phyloP scores from a whole-genome alignment of 2,888 invertebrate species.

The Bombyx huttoni region DNA sequence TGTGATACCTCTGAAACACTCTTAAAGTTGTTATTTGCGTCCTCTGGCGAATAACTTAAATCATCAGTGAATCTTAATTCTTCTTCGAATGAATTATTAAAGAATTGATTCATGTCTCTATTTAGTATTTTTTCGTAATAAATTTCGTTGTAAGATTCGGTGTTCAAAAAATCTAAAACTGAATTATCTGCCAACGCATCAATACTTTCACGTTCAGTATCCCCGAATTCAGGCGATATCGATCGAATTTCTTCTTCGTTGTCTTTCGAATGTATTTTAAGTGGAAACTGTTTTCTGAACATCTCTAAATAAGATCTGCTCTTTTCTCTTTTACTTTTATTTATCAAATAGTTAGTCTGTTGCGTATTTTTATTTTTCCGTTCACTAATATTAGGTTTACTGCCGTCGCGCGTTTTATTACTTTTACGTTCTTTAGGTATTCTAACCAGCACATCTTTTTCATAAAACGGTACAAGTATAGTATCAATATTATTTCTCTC shows the following conservation, averaged over 20 bases:
- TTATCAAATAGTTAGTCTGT: slow-evolving; percentile 38
- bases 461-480: slow-evolving; percentile 61
- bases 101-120: slow-evolving; percentile 27
- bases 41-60: slow-evolving; percentile 15
- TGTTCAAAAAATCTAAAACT: slow-evolving; percentile 40
- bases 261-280: slow-evolving; percentile 13
- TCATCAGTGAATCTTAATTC: slow-evolving; percentile 22
- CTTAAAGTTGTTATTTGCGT: slow-evolving; percentile 32
- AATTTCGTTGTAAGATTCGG: slow-evolving; percentile 58
- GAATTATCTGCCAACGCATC: slow-evolving; percentile 27
- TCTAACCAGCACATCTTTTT: slow-evolving; percentile 58
- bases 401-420: slow-evolving; percentile 3
- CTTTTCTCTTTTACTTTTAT: slow-evolving; percentile 30
- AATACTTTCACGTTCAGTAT: slow-evolving; percentile 55
- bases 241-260: slow-evolving; percentile 42
- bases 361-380: slow-evolving; percentile 19
- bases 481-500: slow-evolving; percentile 46
- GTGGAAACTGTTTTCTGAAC: slow-evolving; percentile 50
- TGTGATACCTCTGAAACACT: slow-evolving; percentile 54
- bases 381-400: slow-evolving; percentile 15
- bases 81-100: slow-evolving; percentile 38
- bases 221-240: slow-evolving; percentile 53
- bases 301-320: slow-evolving; percentile 45
- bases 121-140: slow-evolving; percentile 50
- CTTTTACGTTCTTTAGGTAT: slow-evolving; percentile 38